These are phyloP conservation scores for Crossocerus cetratus DNA, from an alignment of 2,888 invertebrate species.

Conservation along the genomic window DNA sequence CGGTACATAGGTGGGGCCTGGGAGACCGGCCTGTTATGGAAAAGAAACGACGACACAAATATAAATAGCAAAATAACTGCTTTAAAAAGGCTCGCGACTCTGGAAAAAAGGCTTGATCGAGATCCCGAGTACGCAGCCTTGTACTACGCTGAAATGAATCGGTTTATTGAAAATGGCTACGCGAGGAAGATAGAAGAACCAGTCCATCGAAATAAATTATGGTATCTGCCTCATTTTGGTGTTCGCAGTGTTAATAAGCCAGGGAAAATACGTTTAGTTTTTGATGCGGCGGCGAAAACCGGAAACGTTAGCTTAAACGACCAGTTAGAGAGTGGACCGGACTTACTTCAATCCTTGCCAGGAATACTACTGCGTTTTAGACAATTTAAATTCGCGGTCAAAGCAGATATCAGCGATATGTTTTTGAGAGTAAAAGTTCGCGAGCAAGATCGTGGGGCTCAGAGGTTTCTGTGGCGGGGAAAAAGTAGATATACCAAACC, in stretches of 20 bases:
- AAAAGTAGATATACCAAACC: conserved; percentile 12
- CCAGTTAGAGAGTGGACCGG: conserved; percentile 65
- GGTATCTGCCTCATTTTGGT: not conserved
- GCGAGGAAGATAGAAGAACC: conserved; percentile 11
- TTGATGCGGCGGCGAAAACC: conserved; percentile 63
- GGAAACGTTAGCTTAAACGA: conserved; percentile 58
- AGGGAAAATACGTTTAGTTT: conserved; percentile 59
- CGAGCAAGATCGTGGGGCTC: conserved; percentile 55
- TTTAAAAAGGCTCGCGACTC: conserved; percentile 21
- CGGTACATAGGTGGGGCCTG: not conserved
- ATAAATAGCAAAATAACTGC: conserved; percentile 10
- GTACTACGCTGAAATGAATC: conserved; percentile 30
- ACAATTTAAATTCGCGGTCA: conserved; percentile 64
- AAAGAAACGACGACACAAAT: conserved; percentile 9
- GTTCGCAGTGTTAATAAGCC: conserved; percentile 51
- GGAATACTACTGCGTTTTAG: conserved; percentile 70
- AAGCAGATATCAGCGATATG: conserved; percentile 69
- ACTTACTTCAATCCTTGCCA: conserved; percentile 62
- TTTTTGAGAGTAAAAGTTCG: conserved; percentile 62
- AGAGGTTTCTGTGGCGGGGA: conserved; percentile 54
- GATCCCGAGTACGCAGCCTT: conserved; percentile 29
- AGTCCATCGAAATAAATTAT: not conserved
- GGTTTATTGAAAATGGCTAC: conserved; percentile 27
- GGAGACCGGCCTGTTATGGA: conserved; percentile 27
- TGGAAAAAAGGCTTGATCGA: conserved; percentile 36